Evolutionary conservation across 2,797 vertebrate genomes (phyloP), one percentile per base, ranked within the genome.

Genomic region (Sebastiscus albofasciatus): DNA sequence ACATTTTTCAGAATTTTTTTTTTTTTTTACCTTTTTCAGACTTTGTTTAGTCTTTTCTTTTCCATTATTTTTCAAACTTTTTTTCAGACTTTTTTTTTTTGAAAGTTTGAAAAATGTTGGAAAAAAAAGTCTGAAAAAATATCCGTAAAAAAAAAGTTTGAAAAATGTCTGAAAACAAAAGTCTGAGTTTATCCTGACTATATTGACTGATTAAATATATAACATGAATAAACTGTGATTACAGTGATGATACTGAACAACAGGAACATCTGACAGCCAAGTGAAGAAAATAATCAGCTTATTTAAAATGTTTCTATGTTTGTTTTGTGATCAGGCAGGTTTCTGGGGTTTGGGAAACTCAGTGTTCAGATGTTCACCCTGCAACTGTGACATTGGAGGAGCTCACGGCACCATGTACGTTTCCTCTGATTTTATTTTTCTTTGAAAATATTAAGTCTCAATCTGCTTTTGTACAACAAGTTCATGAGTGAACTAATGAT

Each of bases 361-460:
- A 1, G 75, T 87, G 22, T 87, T 94, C 59, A 93, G 93, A 70
- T 99, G 97, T 90, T 93, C 93, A 67, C 95, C 96, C 0, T 98
- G 97, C 77, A 92, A 96, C 86, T 98, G 97, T 94, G 97, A 97
- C 70, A 88, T 95, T 6, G 97, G 97, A 82, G 97, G 97, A 85
- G 95, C 97, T 68, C 92, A 90, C 36, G 92, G 90, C 80, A 94
- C 86, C 72, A 46, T 54, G 97, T 98, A 95, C 81, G 97, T 95
- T 52, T 68, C 62, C 31, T 49, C 36, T 12, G 52, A 31, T n/a
- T 71, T 69, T 2, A 29, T 62, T 73, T 36, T 65, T 27, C 55
- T 24, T 36, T 68, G 60, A 1, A 13, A 11, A 33, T 26, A 33
- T 39, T 49, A 34, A 24, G 7, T 59, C 26, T 36, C 6, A 54